Base-by-base conservation (phyloP, 2,888 invertebrate species). In the Pterostichus madidus region DNA sequence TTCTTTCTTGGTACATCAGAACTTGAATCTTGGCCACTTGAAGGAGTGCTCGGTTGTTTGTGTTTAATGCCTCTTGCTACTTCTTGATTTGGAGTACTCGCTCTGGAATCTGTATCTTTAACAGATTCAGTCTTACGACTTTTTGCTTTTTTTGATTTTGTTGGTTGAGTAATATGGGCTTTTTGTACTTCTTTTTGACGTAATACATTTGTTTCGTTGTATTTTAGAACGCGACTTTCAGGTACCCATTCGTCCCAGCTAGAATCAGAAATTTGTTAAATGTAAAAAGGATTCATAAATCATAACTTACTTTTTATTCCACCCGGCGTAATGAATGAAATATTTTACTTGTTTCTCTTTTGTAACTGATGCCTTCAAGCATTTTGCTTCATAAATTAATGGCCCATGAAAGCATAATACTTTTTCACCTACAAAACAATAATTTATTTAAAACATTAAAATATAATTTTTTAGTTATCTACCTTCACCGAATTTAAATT, bases 391-490 rank as follows among this genome's bases (percentile, higher is more conserved):
- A 89, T 99, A 99, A 86, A 99, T 96, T 35, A 98, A 92, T 2
- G 98, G 98, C 0, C 98, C 98, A 90, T 99, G 98, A 89, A 97
- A 99, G 90, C 99, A 99, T 35, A 99, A 90, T 7, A 99, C 97
- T 89, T 95, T 96, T 90, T 96, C 96, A 84, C 96, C 96, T 96
- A 88, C 24, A 68, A 39, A 64, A 13, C 5, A 64, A 64, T 64
- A n/a, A 2, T 52, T 35, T 64, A 6, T 10, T 31, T 59, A 31
- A 59, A 11, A 31, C 35, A 7, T 10, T 10, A 35, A 64, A 52
- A 31, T 39, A 15, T 24, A 59, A n/a, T n/a, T n/a, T 15, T 24
- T 15, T 44, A 80, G 78, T 46, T 81, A 85, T 79, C 87, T 90
- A 94, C 95, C 95, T 92, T 95, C 95, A 39, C 93, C 91, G 91